These are phyloP conservation scores for Zoanthus gigantus DNA, from an alignment of 92 coral and sea anemone species.

Conservation along the genomic window DNA sequence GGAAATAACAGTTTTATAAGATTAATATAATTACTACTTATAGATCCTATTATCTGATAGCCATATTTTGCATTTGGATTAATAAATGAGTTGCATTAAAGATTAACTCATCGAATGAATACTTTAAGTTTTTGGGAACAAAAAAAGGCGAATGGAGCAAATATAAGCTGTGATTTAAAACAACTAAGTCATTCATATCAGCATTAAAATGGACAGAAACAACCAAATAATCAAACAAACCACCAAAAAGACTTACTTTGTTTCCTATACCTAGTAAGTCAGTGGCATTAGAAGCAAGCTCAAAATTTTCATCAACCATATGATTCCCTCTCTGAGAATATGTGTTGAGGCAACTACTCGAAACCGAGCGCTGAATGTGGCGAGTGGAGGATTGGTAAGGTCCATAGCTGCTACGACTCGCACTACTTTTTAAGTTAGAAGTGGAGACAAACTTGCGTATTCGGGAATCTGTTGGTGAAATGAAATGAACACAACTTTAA, in stretches of 20 bases:
- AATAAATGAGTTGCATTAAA: not conserved
- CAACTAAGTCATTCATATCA: no score
- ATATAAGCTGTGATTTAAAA: not conserved
- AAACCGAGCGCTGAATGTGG: slow-evolving; percentile 70
- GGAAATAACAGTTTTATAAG: not conserved
- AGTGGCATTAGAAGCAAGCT: slow-evolving; percentile 6
- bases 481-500: not conserved
- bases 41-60: not conserved
- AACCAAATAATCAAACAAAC: not conserved
- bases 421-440: slow-evolving; percentile 62
- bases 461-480: slow-evolving; percentile 54
- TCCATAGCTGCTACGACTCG: slow-evolving; percentile 71
- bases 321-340: slow-evolving; percentile 64
- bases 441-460: slow-evolving; percentile 65
- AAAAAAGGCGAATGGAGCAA: not conserved
- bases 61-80: not conserved
- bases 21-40: not conserved
- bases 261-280: slow-evolving; percentile 8
- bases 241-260: slow-evolving; percentile 35
- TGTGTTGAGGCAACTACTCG: slow-evolving; percentile 77
- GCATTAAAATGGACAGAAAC: not conserved
- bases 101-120: no score
- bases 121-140: no score
- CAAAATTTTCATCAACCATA: slow-evolving; percentile 28
- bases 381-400: slow-evolving; percentile 74